Evolutionary conservation across 1,140 invertebrate species (phyloP).

Genomic region (Aphaenogaster floridana): DNA sequence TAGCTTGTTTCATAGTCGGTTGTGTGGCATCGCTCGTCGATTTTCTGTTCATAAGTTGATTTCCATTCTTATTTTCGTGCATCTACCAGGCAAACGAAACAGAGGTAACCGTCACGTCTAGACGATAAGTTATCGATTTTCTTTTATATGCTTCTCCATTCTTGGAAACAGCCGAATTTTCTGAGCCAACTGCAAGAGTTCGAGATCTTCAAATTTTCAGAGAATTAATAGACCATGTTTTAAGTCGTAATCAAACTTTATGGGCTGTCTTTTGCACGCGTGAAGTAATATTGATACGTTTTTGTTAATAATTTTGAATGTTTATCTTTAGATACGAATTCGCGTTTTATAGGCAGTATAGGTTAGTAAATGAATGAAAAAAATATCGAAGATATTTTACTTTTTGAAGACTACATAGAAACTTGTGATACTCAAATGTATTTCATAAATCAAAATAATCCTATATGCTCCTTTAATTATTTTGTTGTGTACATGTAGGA

Average conservation of each 20-base stretch:
- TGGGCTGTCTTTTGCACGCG: neutral
- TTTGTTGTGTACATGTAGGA: neutral
- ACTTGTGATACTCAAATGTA: neutral
- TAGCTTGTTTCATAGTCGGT: neutral
- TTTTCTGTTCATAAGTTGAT: neutral
- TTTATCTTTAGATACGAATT: neutral
- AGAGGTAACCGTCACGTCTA: slow-evolving; percentile 51
- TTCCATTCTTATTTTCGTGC: slow-evolving; percentile 9
- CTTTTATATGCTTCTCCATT: neutral
- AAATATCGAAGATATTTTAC: neutral
- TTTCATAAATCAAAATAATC: neutral
- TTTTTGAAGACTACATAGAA: neutral
- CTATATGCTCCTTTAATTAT: neutral
- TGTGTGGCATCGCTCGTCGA: neutral
- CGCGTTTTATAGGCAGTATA: neutral
- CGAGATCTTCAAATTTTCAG: neutral
- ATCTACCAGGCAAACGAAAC: neutral
- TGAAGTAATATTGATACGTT: neutral
- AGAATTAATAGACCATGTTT: neutral
- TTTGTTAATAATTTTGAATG: neutral
- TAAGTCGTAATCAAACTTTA: neutral
- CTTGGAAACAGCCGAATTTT: neutral
- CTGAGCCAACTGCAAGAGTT: neutral
- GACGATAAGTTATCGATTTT: neutral
- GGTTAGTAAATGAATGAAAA: neutral